Evolutionary conservation across 2,797 vertebrate genomes (phyloP).

Genomic region (Prunella strophiata): DNA sequence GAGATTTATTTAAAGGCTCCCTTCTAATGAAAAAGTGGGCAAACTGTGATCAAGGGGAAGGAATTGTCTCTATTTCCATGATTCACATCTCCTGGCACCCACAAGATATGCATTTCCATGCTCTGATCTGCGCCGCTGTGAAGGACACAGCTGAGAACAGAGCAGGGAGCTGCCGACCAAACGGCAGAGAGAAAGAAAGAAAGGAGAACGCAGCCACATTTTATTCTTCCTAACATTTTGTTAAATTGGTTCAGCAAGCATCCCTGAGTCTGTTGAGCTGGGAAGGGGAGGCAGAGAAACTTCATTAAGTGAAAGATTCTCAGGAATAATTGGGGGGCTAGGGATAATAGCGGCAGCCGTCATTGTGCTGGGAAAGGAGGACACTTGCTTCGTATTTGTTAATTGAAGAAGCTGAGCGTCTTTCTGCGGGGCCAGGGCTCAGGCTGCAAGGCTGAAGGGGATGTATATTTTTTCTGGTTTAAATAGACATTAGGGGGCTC

Average conservation of each 20-base stretch:
- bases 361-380: slow-evolving; percentile 64
- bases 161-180: slow-evolving; percentile 70
- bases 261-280: slow-evolving; percentile 37
- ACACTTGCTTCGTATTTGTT: slow-evolving; percentile 7
- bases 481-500: slow-evolving; percentile 69
- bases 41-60: slow-evolving; percentile 67
- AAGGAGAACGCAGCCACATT: slow-evolving; percentile 30
- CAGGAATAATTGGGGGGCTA: slow-evolving; percentile 63
- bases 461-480: slow-evolving; percentile 31
- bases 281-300: slow-evolving; percentile 64
- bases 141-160: slow-evolving; percentile 74
- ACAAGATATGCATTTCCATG: slow-evolving; percentile 75
- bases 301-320: slow-evolving; percentile 66
- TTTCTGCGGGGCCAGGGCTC: neutral
- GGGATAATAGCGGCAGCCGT: slow-evolving; percentile 41
- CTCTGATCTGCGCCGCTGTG: slow-evolving; percentile 70
- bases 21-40: slow-evolving; percentile 64
- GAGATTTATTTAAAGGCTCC: slow-evolving; percentile 52
- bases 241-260: slow-evolving; percentile 64
- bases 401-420: slow-evolving; percentile 9
- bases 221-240: slow-evolving; percentile 33
- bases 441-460: neutral
- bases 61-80: slow-evolving; percentile 70
- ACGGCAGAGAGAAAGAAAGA: slow-evolving; percentile 56
- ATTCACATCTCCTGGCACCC: slow-evolving; percentile 70